A percentile compares a stretch with the other conserved stretches of the same genome.
These are phyloP conservation scores for Neosilurus mollespiculum DNA, from an alignment of 2,797 vertebrate genomes.

Conservation along the genomic window DNA sequence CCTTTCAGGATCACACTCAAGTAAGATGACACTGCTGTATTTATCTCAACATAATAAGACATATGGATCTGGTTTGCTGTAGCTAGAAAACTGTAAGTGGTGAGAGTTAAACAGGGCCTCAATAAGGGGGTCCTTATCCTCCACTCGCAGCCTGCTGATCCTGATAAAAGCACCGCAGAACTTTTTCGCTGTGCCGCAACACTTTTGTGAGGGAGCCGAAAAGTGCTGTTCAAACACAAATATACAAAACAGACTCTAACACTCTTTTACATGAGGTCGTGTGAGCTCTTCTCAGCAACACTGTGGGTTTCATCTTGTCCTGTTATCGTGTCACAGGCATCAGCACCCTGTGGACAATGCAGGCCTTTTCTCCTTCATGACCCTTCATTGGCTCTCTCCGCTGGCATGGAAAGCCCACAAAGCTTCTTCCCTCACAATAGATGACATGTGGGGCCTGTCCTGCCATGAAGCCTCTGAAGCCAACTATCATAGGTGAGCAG, in stretches of 20 bases:
- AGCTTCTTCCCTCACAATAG: conserved; percentile 69
- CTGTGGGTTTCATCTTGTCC: conserved; percentile 17
- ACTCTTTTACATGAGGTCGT: neutral
- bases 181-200: conserved; percentile 62
- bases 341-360: conserved; percentile 84
- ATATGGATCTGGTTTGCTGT: neutral
- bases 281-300: neutral
- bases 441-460: conserved; percentile 80
- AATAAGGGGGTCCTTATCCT: conserved; percentile 66
- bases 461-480: conserved; percentile 77
- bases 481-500: conserved; percentile 78
- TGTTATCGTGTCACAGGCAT: conserved; percentile 67
- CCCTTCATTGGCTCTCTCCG: conserved; percentile 80
- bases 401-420: conserved; percentile 75
- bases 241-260: conserved; percentile 47
- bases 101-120: conserved; percentile 50
- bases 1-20: conserved; percentile 80
- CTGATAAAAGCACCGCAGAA: conserved; percentile 64
- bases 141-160: conserved; percentile 52
- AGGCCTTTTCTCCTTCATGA: conserved; percentile 84
- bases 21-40: conserved; percentile 62
- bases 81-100: conserved; percentile 1
- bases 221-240: conserved; percentile 74
- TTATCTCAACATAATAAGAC: neutral
- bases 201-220: conserved; percentile 71